phyloP scores from a whole-genome alignment of 2,888 invertebrate species.

The Drosophila meridiana region DNA sequence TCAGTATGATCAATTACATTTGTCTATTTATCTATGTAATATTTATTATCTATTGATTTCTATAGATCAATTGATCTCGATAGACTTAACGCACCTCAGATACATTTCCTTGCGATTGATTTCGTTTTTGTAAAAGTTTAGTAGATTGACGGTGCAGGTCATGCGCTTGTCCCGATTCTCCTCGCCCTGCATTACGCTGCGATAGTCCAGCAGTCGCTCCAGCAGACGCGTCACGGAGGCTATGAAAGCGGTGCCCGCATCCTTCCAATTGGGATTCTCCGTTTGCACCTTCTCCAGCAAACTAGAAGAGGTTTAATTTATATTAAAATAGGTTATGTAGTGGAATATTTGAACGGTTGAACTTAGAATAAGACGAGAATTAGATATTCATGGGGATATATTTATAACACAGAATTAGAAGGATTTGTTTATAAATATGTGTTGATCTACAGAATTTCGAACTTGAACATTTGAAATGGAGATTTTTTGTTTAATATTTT shows the following conservation, averaged over 20 bases:
- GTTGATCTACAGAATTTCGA: too few species aligned
- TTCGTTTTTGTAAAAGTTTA: conserved; percentile 98
- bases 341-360: too few species aligned
- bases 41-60: background rate
- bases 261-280: conserved; percentile 94
- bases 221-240: conserved; percentile 95
- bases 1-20: too few species aligned
- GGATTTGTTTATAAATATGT: too few species aligned
- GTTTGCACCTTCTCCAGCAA: conserved; percentile 93
- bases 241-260: conserved; percentile 96
- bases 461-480: background rate
- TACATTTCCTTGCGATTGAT: conserved; percentile 98
- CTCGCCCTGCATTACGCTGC: conserved; percentile 97
- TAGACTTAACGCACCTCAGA: conserved; percentile 86
- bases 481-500: background rate
- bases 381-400: too few species aligned
- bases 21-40: too few species aligned
- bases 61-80: background rate
- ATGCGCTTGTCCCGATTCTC: conserved; percentile 97
- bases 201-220: conserved; percentile 95
- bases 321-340: background rate
- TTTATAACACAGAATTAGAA: too few species aligned
- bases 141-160: conserved; percentile 97
- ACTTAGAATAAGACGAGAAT: too few species aligned
- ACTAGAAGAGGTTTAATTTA: conserved; percentile 85